Conservation (phyloP, 2,113 vertebrate species). For the Lutjanus erythropterus region DNA sequence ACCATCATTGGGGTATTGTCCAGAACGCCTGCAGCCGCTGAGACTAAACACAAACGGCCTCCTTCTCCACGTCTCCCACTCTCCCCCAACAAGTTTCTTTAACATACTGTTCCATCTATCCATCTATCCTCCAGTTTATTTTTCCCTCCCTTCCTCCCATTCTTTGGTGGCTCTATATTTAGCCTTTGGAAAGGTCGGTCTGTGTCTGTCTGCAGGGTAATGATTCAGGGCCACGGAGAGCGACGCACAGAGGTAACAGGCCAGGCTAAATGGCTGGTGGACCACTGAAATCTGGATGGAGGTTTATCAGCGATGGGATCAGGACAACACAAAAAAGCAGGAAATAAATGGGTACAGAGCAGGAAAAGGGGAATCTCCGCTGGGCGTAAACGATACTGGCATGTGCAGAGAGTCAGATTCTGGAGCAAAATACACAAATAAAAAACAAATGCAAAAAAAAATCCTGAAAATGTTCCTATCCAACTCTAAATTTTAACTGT, state of each 20-base stretch:
- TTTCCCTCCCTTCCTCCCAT: slow-evolving; percentile 86
- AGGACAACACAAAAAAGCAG: slow-evolving; percentile 69
- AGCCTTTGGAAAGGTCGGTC: slow-evolving; percentile 79
- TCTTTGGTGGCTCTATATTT: slow-evolving; percentile 83
- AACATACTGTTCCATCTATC: slow-evolving; percentile 65
- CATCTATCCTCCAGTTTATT: slow-evolving; percentile 65
- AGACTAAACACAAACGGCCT: slow-evolving; percentile 64
- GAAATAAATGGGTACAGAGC: slow-evolving; percentile 62
- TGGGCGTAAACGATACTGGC: slow-evolving; percentile 27
- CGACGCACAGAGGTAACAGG: slow-evolving; percentile 34
- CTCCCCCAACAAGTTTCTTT: slow-evolving; percentile 57
- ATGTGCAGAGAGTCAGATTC: slow-evolving; percentile 31
- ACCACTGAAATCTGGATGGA: slow-evolving; percentile 45
- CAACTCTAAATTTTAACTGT: not conserved
- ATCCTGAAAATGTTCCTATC: not conserved
- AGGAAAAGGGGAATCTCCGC: slow-evolving; percentile 71
- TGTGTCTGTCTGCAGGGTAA: slow-evolving; percentile 76
- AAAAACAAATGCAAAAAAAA: slow-evolving; percentile 21
- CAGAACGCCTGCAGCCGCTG: slow-evolving; percentile 48
- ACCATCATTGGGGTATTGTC: slow-evolving; percentile 73
- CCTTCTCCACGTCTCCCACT: slow-evolving; percentile 33
- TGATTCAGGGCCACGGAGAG: slow-evolving; percentile 63
- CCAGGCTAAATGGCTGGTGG: slow-evolving; percentile 22
- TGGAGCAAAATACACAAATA: slow-evolving; percentile 23
- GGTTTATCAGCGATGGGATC: slow-evolving; percentile 64